These are phyloP conservation scores for Pedetes capensis DNA, from an alignment of 2,113 vertebrate species.

Conservation along the genomic window DNA sequence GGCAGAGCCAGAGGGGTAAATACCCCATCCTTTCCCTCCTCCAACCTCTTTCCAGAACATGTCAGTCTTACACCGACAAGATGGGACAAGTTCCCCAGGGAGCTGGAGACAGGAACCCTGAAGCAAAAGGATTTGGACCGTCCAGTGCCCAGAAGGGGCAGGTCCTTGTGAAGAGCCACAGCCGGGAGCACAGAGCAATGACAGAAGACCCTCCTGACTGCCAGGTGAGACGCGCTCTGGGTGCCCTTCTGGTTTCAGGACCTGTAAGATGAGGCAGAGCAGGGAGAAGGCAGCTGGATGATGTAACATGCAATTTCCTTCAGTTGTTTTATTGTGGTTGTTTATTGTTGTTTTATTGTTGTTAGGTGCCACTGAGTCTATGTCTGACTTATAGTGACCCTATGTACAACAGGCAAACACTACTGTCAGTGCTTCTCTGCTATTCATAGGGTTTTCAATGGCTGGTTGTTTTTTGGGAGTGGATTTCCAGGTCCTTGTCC, in stretches of 20 bases:
- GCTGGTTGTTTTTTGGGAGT: too few relatives aligned
- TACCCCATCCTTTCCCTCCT: too few relatives aligned
- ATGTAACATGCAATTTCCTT: neutral
- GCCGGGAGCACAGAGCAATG: rapidly evolving
- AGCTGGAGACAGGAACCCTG: neutral
- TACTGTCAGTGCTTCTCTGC: too few relatives aligned
- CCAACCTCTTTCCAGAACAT: neutral
- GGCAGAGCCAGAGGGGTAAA: neutral
- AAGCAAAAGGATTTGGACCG: too few relatives aligned
- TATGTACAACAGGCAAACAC: too few relatives aligned
- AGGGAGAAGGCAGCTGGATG: neutral
- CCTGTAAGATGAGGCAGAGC: neutral
- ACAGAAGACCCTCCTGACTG: too few relatives aligned
- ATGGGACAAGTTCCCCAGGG: neutral
- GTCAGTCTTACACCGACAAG: neutral
- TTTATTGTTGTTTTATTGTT: too few relatives aligned
- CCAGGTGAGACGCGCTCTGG: rapidly evolving
- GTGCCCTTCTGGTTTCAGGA: rapidly evolving
- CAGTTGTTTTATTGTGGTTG: neutral
- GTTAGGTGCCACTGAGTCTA: too few relatives aligned
- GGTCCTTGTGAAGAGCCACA: neutral
- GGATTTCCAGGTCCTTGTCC: too few relatives aligned
- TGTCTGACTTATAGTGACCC: too few relatives aligned
- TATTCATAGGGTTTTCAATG: too few relatives aligned
- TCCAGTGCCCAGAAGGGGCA: neutral